phyloP scores from a whole-genome alignment of 2,888 invertebrate species.

The Melanophora roralis region DNA sequence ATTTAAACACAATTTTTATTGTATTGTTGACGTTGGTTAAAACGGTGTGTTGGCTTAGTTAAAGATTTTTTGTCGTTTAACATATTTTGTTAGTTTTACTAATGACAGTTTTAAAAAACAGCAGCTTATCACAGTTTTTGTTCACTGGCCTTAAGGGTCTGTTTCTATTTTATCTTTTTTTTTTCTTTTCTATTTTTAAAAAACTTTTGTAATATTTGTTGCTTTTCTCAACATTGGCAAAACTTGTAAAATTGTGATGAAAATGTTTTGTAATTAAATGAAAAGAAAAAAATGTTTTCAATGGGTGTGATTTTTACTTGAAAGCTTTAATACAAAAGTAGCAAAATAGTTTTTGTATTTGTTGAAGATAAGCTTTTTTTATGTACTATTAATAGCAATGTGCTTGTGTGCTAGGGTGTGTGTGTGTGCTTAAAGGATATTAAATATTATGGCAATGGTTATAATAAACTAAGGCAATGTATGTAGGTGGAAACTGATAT shows the following conservation, averaged over 20 bases:
- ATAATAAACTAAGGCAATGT: neutral
- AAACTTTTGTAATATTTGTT: neutral
- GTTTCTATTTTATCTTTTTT: neutral
- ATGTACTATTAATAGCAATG: neutral
- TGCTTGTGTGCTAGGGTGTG: neutral
- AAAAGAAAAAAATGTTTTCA: neutral
- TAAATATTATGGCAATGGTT: neutral
- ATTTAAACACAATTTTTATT: no score
- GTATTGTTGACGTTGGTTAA: constrained; percentile 9
- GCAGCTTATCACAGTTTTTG: neutral
- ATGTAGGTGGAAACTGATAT: neutral
- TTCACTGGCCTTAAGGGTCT: neutral
- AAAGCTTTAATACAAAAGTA: neutral
- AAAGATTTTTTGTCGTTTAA: neutral
- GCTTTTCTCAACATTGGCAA: neutral
- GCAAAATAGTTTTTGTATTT: neutral
- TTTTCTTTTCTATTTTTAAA: neutral
- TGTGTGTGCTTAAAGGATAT: neutral
- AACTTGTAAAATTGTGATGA: constrained; percentile 24
- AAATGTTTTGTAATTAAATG: neutral
- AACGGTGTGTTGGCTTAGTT: constrained; percentile 9
- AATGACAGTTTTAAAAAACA: constrained; percentile 21
- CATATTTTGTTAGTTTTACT: neutral
- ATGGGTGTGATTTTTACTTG: neutral
- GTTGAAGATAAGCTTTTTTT: neutral